phyloP scores from a whole-genome alignment of 2,113 vertebrate species.

The Pontoporia blainvillei region DNA sequence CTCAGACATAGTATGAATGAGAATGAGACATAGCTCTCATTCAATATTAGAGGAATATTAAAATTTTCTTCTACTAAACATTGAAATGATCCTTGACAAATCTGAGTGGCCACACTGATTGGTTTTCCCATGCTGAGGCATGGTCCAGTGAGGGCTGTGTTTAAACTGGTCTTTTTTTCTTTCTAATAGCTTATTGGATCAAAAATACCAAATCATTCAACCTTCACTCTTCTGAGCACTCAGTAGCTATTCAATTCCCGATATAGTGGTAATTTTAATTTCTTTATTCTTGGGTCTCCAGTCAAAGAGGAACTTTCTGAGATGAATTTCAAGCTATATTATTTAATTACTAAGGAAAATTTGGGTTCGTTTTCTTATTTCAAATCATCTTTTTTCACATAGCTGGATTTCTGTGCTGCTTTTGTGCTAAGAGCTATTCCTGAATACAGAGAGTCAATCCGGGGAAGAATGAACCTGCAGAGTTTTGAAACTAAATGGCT shows the following conservation, averaged over 20 bases:
- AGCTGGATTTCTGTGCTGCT: neutral
- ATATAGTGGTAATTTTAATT: neutral
- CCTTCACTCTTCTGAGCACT: neutral
- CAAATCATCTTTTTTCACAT: neutral
- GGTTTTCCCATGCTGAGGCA: neutral
- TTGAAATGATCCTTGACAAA: constrained; percentile 23
- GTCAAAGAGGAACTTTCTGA: constrained; percentile 17
- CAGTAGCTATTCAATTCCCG: neutral
- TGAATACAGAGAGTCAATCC: constrained; percentile 2
- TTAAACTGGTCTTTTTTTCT: neutral
- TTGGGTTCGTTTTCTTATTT: constrained; percentile 32
- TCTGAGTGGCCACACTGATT: neutral
- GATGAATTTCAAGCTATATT: constrained; percentile 17
- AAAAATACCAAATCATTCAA: constrained; percentile 4
- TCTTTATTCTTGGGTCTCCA: neutral
- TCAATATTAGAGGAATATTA: constrained; percentile 34
- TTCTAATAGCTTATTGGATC: neutral
- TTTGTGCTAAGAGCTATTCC: neutral
- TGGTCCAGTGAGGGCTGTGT: neutral
- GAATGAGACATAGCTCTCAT: neutral
- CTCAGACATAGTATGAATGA: neutral
- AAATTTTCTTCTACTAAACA: constrained; percentile 11
- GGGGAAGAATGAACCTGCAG: neutral
- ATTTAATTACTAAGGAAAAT: neutral
- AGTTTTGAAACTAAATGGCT: neutral